These are phyloP conservation scores for Sula dactylatra DNA, from an alignment of 2,113 vertebrate species.

Conservation along the genomic window DNA sequence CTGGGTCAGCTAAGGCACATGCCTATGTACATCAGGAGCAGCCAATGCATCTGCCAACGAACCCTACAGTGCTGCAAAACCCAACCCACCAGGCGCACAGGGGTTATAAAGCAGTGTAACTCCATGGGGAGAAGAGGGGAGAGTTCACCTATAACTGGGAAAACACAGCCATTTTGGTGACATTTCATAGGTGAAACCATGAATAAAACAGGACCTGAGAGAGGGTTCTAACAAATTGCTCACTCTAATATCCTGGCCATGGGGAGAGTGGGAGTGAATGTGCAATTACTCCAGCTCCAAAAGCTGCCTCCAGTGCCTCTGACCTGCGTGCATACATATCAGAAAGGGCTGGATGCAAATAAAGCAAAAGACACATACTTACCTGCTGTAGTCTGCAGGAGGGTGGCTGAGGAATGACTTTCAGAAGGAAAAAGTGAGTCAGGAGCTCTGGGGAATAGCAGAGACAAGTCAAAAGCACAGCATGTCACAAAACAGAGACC, in stretches of 20 bases:
- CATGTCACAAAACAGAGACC: neutral
- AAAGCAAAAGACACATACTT: neutral
- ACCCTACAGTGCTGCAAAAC: neutral
- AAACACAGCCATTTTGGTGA: neutral
- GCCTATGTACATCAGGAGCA: neutral
- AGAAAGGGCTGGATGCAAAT: neutral
- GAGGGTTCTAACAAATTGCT: neutral
- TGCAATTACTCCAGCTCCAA: neutral
- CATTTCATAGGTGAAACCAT: slow-evolving; percentile 5
- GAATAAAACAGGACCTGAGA: slow-evolving; percentile 26
- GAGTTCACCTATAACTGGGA: neutral
- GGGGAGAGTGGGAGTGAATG: neutral
- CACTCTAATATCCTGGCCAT: neutral
- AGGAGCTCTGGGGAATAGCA: neutral
- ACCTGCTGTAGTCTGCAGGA: neutral
- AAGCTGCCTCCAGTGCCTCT: neutral
- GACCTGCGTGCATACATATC: rapidly evolving
- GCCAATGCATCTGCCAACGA: neutral
- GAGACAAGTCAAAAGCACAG: neutral
- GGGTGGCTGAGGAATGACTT: neutral
- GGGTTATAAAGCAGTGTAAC: neutral
- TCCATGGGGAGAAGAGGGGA: neutral
- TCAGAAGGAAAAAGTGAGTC: neutral
- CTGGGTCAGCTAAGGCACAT: slow-evolving; percentile 19
- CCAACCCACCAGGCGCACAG: neutral